phyloP scores from a whole-genome alignment of 2,797 vertebrate species.

The Acestrorhynchus altus region DNA sequence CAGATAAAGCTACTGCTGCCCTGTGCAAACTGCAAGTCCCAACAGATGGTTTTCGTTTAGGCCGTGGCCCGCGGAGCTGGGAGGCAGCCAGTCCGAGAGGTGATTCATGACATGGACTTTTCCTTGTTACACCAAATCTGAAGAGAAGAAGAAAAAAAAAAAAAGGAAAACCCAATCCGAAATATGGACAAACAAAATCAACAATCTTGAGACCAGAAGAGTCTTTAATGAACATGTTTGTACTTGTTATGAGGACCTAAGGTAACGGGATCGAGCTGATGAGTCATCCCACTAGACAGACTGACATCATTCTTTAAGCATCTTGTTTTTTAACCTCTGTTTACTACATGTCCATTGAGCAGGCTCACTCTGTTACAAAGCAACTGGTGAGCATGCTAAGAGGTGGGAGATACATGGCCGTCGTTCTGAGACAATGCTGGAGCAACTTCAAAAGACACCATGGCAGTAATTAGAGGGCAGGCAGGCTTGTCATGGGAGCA shows the following conservation, averaged over 20 bases:
- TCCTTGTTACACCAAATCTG: constrained; percentile 65
- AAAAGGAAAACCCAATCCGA: constrained; percentile 47
- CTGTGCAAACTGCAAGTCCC: constrained; percentile 70
- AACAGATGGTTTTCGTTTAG: constrained; percentile 85
- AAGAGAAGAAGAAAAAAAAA: neutral
- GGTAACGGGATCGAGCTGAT: constrained; percentile 13
- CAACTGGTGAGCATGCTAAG: neutral
- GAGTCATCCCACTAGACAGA: constrained; percentile 4
- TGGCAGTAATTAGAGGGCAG: neutral
- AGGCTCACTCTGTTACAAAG: neutral
- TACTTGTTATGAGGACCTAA: neutral
- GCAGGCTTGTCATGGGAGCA: neutral
- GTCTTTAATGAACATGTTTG: neutral
- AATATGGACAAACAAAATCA: constrained; percentile 62
- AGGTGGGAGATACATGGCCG: neutral
- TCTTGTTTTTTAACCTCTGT: neutral
- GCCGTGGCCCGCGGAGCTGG: constrained; percentile 56
- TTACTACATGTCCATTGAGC: neutral
- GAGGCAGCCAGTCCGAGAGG: constrained; percentile 73
- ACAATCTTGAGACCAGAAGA: constrained; percentile 2
- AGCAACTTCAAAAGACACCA: neutral
- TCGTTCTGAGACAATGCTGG: neutral
- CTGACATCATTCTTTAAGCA: constrained; percentile 30
- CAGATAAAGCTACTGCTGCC: constrained; percentile 66
- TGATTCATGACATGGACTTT: constrained; percentile 76